Conservation (phyloP, 1,140 invertebrate genomes). For the Solenopsis invicta region DNA sequence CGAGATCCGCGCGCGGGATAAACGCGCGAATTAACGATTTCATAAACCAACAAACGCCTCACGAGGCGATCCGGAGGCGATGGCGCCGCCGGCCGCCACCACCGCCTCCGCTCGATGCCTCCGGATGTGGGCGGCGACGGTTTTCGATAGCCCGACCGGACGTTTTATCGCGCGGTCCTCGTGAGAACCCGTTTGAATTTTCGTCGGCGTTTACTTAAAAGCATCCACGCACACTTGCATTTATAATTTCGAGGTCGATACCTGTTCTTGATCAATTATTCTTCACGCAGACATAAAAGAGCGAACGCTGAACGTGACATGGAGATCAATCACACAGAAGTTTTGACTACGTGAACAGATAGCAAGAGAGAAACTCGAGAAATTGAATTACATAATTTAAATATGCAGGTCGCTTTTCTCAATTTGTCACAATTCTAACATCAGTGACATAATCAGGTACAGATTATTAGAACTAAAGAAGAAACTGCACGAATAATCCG, state of each 20-base stretch:
- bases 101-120: conserved; percentile 56
- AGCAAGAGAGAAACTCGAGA: neutral
- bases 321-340: neutral
- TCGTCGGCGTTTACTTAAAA: neutral
- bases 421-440: neutral
- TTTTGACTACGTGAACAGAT: neutral
- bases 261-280: neutral
- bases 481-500: neutral
- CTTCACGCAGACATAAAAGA: neutral
- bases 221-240: neutral
- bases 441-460: too few species aligned
- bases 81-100: conserved; percentile 54
- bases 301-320: neutral
- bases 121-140: conserved; percentile 80
- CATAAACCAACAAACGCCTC: conserved; percentile 68
- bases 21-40: conserved; percentile 72
- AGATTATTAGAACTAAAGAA: neutral
- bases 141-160: conserved; percentile 67
- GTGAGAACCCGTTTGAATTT: conserved; percentile 66
- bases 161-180: conserved; percentile 70
- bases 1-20: conserved; percentile 70
- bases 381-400: neutral
- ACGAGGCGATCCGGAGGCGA: conserved; percentile 71
- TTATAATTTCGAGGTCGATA: neutral
- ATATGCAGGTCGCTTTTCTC: neutral